Evolutionary conservation across 2,888 invertebrate species (phyloP).

Genomic region (Achlya flavicornis): DNA sequence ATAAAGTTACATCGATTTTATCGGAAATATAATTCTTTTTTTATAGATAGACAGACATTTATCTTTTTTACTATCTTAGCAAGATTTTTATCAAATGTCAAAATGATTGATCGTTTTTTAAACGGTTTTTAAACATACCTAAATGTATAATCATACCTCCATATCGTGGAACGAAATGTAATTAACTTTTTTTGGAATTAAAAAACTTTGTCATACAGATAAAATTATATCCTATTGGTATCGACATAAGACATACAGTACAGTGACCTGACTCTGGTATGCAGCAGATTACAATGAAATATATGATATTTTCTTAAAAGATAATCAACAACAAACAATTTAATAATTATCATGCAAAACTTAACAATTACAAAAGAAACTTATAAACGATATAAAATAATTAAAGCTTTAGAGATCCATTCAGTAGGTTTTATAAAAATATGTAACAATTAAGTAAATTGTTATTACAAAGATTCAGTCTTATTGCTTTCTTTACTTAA

Average conservation of each 20-base stretch:
- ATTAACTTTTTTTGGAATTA: not conserved
- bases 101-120: constrained; percentile 62
- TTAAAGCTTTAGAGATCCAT: not conserved
- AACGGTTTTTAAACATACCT: constrained; percentile 44
- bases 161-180: not conserved
- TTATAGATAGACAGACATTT: not conserved
- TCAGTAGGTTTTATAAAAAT: not conserved
- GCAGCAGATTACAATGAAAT: not conserved
- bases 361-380: not conserved
- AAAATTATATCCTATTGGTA: not conserved
- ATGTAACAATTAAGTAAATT: not conserved
- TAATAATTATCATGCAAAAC: not conserved
- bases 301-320: not conserved
- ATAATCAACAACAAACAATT: not conserved
- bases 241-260: not conserved
- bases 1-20: constrained; percentile 22
- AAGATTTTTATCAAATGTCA: constrained; percentile 28
- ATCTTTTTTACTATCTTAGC: constrained; percentile 11
- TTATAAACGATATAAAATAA: not conserved
- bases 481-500: not conserved
- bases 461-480: not conserved
- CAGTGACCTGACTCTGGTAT: not conserved
- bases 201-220: not conserved
- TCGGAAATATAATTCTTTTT: not conserved
- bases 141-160: constrained; percentile 11